Evolutionary conservation across 1,140 invertebrate species (phyloP).

Genomic region (Drosophila watanabei): DNA sequence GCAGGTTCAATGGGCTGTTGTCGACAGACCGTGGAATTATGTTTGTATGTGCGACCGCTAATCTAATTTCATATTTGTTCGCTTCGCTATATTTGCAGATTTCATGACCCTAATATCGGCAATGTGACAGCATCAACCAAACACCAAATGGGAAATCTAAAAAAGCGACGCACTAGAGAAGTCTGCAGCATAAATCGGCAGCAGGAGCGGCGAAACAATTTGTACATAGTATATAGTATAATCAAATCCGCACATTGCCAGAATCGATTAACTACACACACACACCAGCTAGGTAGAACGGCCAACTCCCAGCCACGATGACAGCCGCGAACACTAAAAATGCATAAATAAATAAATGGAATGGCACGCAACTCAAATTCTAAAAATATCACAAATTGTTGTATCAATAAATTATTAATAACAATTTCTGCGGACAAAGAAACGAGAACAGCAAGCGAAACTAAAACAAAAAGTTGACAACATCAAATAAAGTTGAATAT

Average conservation of each 20-base stretch:
- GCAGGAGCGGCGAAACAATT: conserved; percentile 66
- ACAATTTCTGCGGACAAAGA: conserved; percentile 53
- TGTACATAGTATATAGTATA: conserved; percentile 57
- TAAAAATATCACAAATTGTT: conserved; percentile 69
- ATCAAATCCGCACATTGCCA: conserved; percentile 45
- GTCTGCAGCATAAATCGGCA: conserved; percentile 63
- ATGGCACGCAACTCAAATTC: conserved; percentile 56
- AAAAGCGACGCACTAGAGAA: conserved; percentile 32
- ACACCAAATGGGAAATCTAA: conserved; percentile 23
- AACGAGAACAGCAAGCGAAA: conserved; percentile 2
- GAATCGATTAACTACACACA: conserved; percentile 38
- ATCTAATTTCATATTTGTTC: conserved; percentile 72
- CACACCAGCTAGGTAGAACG: conserved; percentile 12
- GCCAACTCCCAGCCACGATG: conserved; percentile 12
- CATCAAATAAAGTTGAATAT: conserved; percentile 56
- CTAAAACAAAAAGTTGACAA: conserved; percentile 47
- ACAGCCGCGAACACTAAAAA: conserved; percentile 37
- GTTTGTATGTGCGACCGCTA: conserved; percentile 60
- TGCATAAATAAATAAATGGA: conserved; percentile 68
- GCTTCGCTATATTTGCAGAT: conserved; percentile 71
- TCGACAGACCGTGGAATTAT: conserved; percentile 44
- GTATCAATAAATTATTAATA: conserved; percentile 73
- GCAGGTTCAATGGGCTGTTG: conserved; percentile 21
- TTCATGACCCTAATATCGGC: conserved; percentile 74
- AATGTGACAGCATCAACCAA: conserved; percentile 39